A percentile compares a stretch with the other conserved stretches of the same genome.
Evolutionary conservation across 1,140 invertebrate genomes (phyloP).

Genomic region (Parapsyche elsis): DNA sequence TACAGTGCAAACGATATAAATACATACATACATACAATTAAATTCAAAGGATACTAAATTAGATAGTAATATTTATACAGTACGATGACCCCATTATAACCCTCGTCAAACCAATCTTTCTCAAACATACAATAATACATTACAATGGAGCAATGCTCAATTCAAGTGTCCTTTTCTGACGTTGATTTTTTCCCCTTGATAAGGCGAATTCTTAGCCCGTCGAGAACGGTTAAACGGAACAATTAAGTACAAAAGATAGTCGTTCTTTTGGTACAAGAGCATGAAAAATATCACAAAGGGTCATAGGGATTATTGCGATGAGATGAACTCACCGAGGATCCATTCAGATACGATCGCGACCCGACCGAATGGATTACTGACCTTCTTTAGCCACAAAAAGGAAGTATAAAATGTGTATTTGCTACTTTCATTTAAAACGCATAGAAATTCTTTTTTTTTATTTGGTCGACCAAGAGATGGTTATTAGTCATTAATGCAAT

Average conservation of each 20-base stretch:
- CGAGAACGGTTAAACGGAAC: not conserved
- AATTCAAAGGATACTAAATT: too few relatives aligned
- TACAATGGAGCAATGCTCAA: too few relatives aligned
- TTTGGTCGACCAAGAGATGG: too few relatives aligned
- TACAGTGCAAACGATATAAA: too few relatives aligned
- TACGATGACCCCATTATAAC: too few relatives aligned
- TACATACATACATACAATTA: too few relatives aligned
- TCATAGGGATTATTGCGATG: not conserved
- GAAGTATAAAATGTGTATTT: not conserved
- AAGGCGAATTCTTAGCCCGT: not conserved
- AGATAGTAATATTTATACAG: too few relatives aligned
- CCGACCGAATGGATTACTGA: conserved; percentile 10
- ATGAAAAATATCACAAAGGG: conserved; percentile 16
- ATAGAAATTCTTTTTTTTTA: too few relatives aligned
- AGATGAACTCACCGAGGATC: not conserved
- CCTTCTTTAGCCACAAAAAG: not conserved
- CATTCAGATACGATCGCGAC: conserved; percentile 6
- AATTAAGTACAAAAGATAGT: not conserved
- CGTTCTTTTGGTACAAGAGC: not conserved
- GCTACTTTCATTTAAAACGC: not conserved
- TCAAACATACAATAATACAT: too few relatives aligned
- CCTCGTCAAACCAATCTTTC: too few relatives aligned
- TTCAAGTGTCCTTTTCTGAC: too few relatives aligned
- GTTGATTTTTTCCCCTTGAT: not conserved
- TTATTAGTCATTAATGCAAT: too few relatives aligned